Evolutionary conservation across 2,113 vertebrate genomes (phyloP).

Genomic region (Athene cunicularia): DNA sequence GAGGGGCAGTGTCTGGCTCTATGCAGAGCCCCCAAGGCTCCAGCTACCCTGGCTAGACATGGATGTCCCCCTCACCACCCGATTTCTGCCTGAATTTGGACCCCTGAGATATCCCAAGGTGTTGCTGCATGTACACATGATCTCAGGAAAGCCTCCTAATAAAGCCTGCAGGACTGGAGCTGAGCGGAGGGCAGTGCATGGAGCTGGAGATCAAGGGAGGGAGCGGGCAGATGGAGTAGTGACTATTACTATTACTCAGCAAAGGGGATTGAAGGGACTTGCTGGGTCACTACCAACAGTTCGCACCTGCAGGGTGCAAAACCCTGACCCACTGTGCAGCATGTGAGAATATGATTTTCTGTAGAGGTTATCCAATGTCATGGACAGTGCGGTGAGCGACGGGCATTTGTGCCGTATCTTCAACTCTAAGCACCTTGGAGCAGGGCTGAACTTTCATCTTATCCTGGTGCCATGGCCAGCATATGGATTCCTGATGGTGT

Average conservation of each 20-base stretch:
- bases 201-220: not conserved
- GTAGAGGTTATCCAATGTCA: not conserved
- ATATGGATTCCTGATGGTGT: not conserved
- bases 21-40: not conserved
- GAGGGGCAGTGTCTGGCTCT: not conserved
- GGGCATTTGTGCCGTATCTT: accelerated
- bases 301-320: not conserved
- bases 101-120: not conserved
- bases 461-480: not conserved
- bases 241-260: not conserved
- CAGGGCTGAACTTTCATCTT: not conserved
- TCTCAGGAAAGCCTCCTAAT: not conserved
- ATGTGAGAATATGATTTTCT: not conserved
- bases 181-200: accelerated
- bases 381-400: not conserved
- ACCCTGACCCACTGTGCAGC: not conserved
- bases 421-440: too few species aligned
- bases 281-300: not conserved
- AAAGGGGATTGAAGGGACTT: not conserved
- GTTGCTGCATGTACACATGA: accelerated
- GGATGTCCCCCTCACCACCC: not conserved
- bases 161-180: not conserved
- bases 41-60: not conserved
- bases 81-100: not conserved
- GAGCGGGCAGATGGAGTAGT: not conserved